Evolutionary conservation across 2,797 vertebrate genomes (phyloP), one percentile per base, ranked within the genome.

Genomic region (Nasua narica): DNA sequence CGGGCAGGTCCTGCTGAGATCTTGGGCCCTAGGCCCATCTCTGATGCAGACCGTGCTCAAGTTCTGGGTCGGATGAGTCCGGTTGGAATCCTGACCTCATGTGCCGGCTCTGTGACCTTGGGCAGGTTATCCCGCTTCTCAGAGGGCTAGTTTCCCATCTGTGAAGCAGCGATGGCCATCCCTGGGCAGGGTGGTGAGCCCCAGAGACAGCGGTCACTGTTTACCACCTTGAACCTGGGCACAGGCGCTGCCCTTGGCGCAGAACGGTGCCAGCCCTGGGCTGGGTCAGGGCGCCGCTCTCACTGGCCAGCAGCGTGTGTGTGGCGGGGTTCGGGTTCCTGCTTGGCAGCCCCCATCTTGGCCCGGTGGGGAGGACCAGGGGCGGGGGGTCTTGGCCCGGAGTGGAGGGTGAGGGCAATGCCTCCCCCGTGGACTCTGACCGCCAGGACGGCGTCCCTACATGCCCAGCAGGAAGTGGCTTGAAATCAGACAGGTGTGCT

Each of bases 381-480:
- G 3, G 6, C 3, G 4, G 29, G 23, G 4, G 40, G 43, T 32
- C 35, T 70, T 3, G 58, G 76, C 52, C 52, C 50, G 4, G 69
- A 25, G 46, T 43, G n/a, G 56, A 37, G 77, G 25, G 27, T 10
- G 43, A n/a, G 69, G 62, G 25, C 7, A 65, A 84, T 48, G 52
- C 25, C 37, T 23, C 1, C 83, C 4, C 4, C 14, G 11, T 1
- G 25, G 72, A 54, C 72, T 29, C 5, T 29, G 19, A 81, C 95
- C 97, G 87, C 96, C 76, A 60, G 35, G 82, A 15, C 12, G 35
- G 10, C 50, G 94, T 97, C 77, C 96, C 58, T 97, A 92, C 50
- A 60, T 90, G 97, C 98, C 97, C 89, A 93, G 91, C 93, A 95
- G 98, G 98, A 97, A 97, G 92, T 37, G 35, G 0, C 16, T 62